Percentiles rank a stretch among this genome's conserved stretches.
These are phyloP conservation scores for Diachasmimorpha longicaudata DNA, from an alignment of 1,140 invertebrate species.

Conservation along the genomic window DNA sequence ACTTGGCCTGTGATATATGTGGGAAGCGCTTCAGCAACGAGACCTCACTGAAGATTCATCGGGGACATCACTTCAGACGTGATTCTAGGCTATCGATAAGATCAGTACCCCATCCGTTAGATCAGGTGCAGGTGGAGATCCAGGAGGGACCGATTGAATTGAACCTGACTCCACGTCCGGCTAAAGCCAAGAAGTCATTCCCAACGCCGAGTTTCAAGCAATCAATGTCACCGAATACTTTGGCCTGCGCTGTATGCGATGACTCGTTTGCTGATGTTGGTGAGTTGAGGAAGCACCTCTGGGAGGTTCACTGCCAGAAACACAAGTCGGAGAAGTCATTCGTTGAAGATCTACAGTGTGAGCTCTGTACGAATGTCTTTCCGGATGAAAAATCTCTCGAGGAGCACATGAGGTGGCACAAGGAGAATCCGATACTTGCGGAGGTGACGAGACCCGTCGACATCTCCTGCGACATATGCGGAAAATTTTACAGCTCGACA, in stretches of 20 bases:
- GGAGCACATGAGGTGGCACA: slow-evolving; percentile 64
- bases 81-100: slow-evolving; percentile 48
- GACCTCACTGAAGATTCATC: slow-evolving; percentile 65
- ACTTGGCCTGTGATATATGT: slow-evolving; percentile 66
- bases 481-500: slow-evolving; percentile 65
- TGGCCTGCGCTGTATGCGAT: slow-evolving; percentile 59
- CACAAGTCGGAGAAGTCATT: slow-evolving; percentile 53
- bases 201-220: slow-evolving; percentile 33
- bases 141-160: slow-evolving; percentile 14
- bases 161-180: slow-evolving; percentile 40
- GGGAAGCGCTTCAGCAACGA: slow-evolving; percentile 65
- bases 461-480: slow-evolving; percentile 64
- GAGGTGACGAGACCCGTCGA: slow-evolving; percentile 19
- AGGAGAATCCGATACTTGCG: slow-evolving; percentile 50
- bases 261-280: slow-evolving; percentile 49
- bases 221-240: neutral
- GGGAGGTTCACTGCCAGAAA: slow-evolving; percentile 56
- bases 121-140: slow-evolving; percentile 21
- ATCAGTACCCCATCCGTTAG: slow-evolving; percentile 20
- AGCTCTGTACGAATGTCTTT: slow-evolving; percentile 67
- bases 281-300: slow-evolving; percentile 52
- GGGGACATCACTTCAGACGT: slow-evolving; percentile 67
- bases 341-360: slow-evolving; percentile 63
- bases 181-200: slow-evolving; percentile 53
- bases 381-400: slow-evolving; percentile 64